Evolutionary conservation across 2,797 vertebrate genomes (phyloP).

Genomic region (Typhlichthys eigenmanni): DNA sequence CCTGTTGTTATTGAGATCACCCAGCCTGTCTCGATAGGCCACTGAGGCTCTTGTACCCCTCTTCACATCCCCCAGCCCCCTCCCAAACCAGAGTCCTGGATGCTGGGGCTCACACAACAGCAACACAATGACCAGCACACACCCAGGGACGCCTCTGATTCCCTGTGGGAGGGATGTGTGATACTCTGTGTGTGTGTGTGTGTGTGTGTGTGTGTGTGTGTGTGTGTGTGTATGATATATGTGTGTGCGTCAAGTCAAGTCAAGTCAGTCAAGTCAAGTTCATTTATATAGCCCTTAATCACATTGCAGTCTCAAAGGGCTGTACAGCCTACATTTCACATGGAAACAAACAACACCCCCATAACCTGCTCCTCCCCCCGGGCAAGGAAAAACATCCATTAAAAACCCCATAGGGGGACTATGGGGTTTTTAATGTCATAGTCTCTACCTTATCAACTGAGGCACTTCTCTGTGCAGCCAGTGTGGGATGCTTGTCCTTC

Average conservation of each 20-base stretch:
- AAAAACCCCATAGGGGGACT: background rate
- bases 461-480: too few relatives aligned
- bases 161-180: background rate
- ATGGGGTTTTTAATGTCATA: background rate
- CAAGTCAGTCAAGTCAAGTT: too few relatives aligned
- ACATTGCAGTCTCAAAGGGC: too few relatives aligned
- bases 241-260: background rate
- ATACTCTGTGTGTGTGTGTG: background rate
- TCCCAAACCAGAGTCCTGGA: conserved; percentile 13
- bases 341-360: too few relatives aligned
- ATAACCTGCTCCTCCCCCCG: too few relatives aligned
- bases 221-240: background rate
- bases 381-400: too few relatives aligned
- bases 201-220: background rate
- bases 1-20: conserved; percentile 72
- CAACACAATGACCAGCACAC: conserved; percentile 22
- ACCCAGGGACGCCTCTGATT: background rate
- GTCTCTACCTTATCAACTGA: background rate
- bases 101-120: conserved; percentile 17
- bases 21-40: conserved; percentile 42
- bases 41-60: conserved; percentile 7
- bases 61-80: conserved; percentile 24
- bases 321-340: too few relatives aligned
- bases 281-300: too few relatives aligned
- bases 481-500: conserved; percentile 26